Evolutionary conservation across 1,140 invertebrate species (phyloP), one percentile per base, ranked within the genome.

Genomic region (Papilio polyxenes): DNA sequence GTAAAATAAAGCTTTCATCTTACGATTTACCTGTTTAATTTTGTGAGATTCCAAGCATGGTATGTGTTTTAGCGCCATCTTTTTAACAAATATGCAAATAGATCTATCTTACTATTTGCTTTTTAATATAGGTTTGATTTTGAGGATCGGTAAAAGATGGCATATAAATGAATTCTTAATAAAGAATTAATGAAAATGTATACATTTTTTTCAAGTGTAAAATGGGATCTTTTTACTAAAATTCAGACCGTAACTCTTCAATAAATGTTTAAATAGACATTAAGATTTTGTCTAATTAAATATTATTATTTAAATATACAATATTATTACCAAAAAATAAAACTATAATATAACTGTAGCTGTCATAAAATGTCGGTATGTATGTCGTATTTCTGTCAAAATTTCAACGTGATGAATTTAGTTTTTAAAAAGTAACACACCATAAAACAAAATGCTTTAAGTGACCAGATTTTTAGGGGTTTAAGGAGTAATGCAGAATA

Each of bases 401-500:
- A 69, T 69, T 31, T 31, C 23, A 69, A 23, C 23, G 65, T 69
- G 4, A 40, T 69, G 11, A 23, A 69, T 37, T 69, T 5, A 13
- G 37, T 17, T 69, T 69, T 69, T 4, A 15, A 37, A 69, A 37
- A 69, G 2, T 69, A 37, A 37, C 13, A 37, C 31, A 37, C 8
- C 62, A 69, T 31, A 69, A 69, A 69, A 15, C 65, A 69, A 37
- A 69, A 69, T 69, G 65, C 65, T 69, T 69, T 69, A 69, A 69
- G 65, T 69, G 37, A 69, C 6, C 65, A 65, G 62, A 65, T 31
- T 69, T 31, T 20, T 69, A 9, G 11, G 72, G 72, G 17, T 15
- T 48, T 40, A 48, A 31, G 15, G 72, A 44, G 72, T 48, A 44
- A 75, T 48, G 72, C 72, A 48, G 31, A 75, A 48, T 48, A 40